phyloP scores from a whole-genome alignment of 2,888 invertebrate species.

The Helicoverpa assulta region DNA sequence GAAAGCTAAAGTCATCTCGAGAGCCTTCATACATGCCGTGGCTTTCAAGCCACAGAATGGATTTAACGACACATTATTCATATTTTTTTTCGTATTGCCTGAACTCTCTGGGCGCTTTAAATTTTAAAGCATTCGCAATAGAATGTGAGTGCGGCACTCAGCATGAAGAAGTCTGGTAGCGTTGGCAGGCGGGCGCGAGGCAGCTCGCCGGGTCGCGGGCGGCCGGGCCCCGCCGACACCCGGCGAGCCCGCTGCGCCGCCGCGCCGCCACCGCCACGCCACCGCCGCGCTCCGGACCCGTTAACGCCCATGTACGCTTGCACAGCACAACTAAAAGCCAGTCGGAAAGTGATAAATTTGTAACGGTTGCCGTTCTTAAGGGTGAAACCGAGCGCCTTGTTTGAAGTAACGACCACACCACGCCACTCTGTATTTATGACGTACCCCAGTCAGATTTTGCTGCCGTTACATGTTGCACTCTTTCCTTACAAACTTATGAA shows the following conservation, averaged over 20 bases:
- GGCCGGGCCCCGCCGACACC: conserved; percentile 5
- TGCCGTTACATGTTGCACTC: conserved; percentile 37
- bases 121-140: conserved; percentile 61
- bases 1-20: conserved; percentile 26
- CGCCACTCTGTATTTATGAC: conserved; percentile 34
- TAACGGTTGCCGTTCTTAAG: conserved; percentile 63
- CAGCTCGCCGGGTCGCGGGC: conserved; percentile 15
- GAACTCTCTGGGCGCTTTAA: conserved; percentile 47
- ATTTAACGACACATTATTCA: conserved; percentile 33
- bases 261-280: conserved; percentile 14
- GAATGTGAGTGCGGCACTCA: conserved; percentile 57
- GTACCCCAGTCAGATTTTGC: conserved; percentile 6
- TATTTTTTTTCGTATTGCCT: conserved; percentile 38
- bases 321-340: conserved; percentile 63
- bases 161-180: conserved; percentile 33
- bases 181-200: conserved; percentile 16
- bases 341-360: conserved; percentile 72
- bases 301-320: conserved; percentile 44
- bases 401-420: conserved; percentile 54
- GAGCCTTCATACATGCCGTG: conserved; percentile 7
- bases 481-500: conserved; percentile 64
- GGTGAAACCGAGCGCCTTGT: conserved; percentile 51
- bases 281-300: conserved; percentile 14
- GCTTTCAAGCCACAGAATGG: conserved; percentile 47
- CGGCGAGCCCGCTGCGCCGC: conserved; percentile 13